These are phyloP conservation scores for Meganola albula DNA, from an alignment of 2,888 invertebrate species.

Conservation along the genomic window DNA sequence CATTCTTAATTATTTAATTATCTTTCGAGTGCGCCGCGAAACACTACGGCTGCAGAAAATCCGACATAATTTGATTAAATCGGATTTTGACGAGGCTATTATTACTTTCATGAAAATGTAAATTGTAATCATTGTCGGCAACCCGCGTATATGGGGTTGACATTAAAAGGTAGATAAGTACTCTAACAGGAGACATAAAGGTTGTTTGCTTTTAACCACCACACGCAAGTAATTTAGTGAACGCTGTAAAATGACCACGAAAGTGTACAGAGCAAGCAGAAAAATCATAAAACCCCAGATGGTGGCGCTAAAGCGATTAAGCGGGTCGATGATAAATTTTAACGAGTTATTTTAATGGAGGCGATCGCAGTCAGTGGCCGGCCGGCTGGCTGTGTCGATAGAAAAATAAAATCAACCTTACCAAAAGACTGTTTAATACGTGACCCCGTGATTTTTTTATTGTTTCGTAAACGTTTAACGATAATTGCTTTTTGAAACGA, in stretches of 20 bases:
- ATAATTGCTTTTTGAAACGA: slow-evolving; percentile 35
- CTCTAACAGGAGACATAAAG: slow-evolving; percentile 28
- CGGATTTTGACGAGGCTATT: slow-evolving; percentile 49
- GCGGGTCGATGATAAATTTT: slow-evolving; percentile 78
- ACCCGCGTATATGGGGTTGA: slow-evolving; percentile 15
- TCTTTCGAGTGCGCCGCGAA: slow-evolving; percentile 60
- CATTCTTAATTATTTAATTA: slow-evolving; percentile 77
- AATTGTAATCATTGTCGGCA: slow-evolving; percentile 39
- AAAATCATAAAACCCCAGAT: slow-evolving; percentile 78
- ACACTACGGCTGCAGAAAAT: slow-evolving; percentile 59
- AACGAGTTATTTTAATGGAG: slow-evolving; percentile 78
- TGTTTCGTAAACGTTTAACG: slow-evolving; percentile 42
- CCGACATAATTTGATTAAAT: slow-evolving; percentile 62
- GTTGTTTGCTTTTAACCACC: slow-evolving; percentile 42
- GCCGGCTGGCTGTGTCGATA: slow-evolving; percentile 68
- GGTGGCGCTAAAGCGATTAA: slow-evolving; percentile 77
- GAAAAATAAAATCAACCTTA: slow-evolving; percentile 71
- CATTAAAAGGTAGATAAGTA: slow-evolving; percentile 30
- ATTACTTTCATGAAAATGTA: slow-evolving; percentile 41
- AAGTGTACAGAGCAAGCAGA: slow-evolving; percentile 72
- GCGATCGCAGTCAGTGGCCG: slow-evolving; percentile 75
- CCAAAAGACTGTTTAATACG: slow-evolving; percentile 63
- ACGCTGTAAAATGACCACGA: slow-evolving; percentile 70
- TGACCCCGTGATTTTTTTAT: slow-evolving; percentile 48
- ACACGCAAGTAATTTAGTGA: slow-evolving; percentile 65